phyloP scores from a whole-genome alignment of 2,888 invertebrate species.

The Tetranychus piercei region DNA sequence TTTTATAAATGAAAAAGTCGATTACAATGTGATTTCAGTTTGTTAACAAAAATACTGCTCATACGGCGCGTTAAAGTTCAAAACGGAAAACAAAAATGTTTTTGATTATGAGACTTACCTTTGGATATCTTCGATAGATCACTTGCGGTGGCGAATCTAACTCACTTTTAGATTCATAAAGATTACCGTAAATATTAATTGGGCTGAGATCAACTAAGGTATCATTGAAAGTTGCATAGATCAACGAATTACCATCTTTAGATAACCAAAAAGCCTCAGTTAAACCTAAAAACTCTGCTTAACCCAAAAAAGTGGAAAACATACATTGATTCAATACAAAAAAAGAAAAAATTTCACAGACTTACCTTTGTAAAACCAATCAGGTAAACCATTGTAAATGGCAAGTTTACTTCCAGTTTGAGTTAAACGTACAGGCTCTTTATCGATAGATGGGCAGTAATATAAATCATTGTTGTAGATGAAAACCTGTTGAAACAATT shows the following conservation, averaged over 20 bases:
- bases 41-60: too few relatives aligned
- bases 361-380: constrained; percentile 20
- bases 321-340: neutral
- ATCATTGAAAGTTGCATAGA: constrained; percentile 17
- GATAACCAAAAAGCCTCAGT: constrained; percentile 12
- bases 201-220: constrained; percentile 9
- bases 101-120: neutral
- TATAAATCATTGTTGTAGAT: constrained; percentile 20
- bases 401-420: constrained; percentile 11
- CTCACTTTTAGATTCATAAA: constrained; percentile 5
- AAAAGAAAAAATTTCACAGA: neutral
- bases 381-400: constrained; percentile 21
- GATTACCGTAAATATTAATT: constrained; percentile 13
- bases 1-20: too few relatives aligned
- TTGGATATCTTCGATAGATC: constrained; percentile 2
- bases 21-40: too few relatives aligned
- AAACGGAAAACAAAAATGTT: too few relatives aligned
- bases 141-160: neutral
- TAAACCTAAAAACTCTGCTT: neutral
- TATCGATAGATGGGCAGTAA: constrained; percentile 16
- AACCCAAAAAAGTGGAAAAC: neutral
- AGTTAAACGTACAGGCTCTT: constrained; percentile 13
- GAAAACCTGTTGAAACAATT: constrained; percentile 14
- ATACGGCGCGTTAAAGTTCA: too few relatives aligned
- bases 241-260: constrained; percentile 8